Conservation (phyloP, 2,888 invertebrate species). For the Calameuta pallipes region DNA sequence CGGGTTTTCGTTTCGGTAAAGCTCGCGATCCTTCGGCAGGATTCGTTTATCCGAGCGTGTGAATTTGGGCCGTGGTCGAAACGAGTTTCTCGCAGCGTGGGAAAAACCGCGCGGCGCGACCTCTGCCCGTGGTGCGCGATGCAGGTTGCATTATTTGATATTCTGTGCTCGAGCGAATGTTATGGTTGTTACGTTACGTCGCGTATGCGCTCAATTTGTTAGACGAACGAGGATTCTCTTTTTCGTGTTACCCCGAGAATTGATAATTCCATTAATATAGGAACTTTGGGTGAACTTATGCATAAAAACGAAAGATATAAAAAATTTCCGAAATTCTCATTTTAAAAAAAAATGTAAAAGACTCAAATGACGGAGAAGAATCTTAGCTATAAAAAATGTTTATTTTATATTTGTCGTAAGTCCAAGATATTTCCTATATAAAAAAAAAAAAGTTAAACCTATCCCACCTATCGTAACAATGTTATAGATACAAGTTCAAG, state of each 20-base stretch:
- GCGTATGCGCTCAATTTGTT: background rate
- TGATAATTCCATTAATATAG: background rate
- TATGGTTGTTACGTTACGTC: conserved; percentile 7
- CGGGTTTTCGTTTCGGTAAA: background rate
- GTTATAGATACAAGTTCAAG: background rate
- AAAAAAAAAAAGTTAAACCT: no score
- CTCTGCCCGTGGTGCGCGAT: conserved; percentile 31
- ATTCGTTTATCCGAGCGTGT: conserved; percentile 36
- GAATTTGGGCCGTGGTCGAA: conserved; percentile 46
- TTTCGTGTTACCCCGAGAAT: background rate
- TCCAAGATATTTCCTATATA: no score
- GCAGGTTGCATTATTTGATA: conserved; percentile 45
- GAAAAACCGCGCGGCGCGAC: conserved; percentile 29
- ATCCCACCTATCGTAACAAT: no score
- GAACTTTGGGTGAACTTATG: background rate
- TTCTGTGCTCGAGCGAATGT: conserved; percentile 29
- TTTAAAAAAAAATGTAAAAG: no score
- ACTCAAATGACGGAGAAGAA: no score
- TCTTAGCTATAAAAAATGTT: background rate
- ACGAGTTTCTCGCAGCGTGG: conserved; percentile 46
- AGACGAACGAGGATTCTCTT: background rate
- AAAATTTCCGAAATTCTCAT: no score
- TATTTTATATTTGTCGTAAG: no score
- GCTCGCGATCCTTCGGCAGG: background rate
- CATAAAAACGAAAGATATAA: background rate